phyloP scores from a whole-genome alignment of 2,113 vertebrate genomes.

The Silurus asotus region DNA sequence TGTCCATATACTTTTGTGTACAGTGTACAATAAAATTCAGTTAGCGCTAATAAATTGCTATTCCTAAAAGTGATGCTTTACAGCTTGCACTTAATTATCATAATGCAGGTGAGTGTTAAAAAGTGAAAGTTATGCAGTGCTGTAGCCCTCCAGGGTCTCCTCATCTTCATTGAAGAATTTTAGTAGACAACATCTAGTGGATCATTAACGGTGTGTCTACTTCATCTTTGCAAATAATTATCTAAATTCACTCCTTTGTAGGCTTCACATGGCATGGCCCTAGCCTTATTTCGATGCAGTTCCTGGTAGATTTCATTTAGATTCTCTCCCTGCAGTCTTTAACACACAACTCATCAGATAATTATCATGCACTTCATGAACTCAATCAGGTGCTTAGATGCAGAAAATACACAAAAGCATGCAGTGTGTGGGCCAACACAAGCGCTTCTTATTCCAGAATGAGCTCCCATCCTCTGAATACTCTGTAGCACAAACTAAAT shows the following conservation, averaged over 20 bases:
- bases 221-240: not conserved
- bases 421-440: not conserved
- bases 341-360: not conserved
- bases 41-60: not conserved
- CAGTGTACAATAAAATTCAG: not conserved
- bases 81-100: not conserved
- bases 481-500: not conserved
- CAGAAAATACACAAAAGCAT: constrained; percentile 1
- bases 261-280: not conserved
- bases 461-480: not conserved
- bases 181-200: not conserved
- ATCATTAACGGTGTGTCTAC: not conserved
- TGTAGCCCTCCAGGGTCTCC: not conserved
- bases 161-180: not conserved
- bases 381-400: not conserved
- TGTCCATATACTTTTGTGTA: not conserved
- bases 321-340: not conserved
- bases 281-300: not conserved
- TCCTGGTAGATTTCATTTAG: not conserved
- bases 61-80: not conserved
- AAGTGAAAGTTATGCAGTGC: constrained; percentile 7
- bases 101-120: not conserved
- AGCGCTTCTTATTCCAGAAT: not conserved
- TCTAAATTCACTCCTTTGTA: not conserved
- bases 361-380: not conserved